Conservation (phyloP, 2,113 vertebrate genomes). For the Thymallus thymallus region DNA sequence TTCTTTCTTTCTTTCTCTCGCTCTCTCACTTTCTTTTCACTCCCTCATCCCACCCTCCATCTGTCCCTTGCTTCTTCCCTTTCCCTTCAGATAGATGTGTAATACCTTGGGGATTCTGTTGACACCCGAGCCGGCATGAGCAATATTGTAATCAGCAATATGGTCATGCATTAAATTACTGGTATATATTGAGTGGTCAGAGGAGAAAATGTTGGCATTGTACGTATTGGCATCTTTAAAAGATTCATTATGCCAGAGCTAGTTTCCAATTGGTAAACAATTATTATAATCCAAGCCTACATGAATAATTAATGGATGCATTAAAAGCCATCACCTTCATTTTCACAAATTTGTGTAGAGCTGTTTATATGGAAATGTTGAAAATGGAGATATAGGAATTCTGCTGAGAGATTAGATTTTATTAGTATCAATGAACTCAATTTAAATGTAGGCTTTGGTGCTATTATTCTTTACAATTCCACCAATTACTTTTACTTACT, state of each 20-base stretch:
- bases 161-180: conserved; percentile 66
- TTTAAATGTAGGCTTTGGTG: no score
- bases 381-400: no score
- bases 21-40: background rate
- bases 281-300: conserved; percentile 71
- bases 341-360: background rate
- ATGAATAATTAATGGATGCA: conserved; percentile 69
- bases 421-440: no score
- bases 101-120: conserved; percentile 5
- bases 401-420: no score
- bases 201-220: conserved; percentile 60
- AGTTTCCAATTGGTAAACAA: conserved; percentile 72
- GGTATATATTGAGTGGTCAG: conserved; percentile 64
- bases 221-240: conserved; percentile 70
- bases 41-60: background rate
- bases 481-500: no score
- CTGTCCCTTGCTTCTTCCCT: background rate
- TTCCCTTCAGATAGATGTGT: background rate
- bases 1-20: background rate
- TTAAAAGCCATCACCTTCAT: conserved; percentile 42
- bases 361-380: no score
- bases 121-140: conserved; percentile 29
- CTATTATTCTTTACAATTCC: no score
- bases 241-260: conserved; percentile 69
- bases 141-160: conserved; percentile 65